phyloP scores from a whole-genome alignment of 1,140 invertebrate species.

The Rhopalosiphum maidis region DNA sequence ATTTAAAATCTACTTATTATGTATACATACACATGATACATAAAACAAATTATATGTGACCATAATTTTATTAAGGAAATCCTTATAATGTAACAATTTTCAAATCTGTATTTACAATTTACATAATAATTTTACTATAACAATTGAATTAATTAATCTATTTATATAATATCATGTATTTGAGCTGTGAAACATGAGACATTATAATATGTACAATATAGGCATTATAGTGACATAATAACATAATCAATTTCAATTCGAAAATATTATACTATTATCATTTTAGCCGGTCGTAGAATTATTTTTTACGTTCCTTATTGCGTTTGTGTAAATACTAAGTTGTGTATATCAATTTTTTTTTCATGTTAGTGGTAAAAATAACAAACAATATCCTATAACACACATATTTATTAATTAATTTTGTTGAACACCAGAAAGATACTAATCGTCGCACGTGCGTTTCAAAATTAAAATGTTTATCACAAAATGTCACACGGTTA shows the following conservation, averaged over 20 bases:
- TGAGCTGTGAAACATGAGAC: neutral
- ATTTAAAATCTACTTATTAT: neutral
- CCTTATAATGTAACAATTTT: neutral
- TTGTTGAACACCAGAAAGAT: neutral
- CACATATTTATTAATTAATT: neutral
- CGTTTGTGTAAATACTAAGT: neutral
- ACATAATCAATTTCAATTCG: neutral
- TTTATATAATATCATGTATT: neutral
- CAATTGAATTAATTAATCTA: neutral
- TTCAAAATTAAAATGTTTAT: constrained; percentile 13
- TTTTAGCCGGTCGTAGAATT: neutral
- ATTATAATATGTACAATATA: neutral
- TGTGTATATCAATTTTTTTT: neutral
- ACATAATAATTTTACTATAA: neutral
- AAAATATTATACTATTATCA: neutral
- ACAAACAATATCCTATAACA: neutral
- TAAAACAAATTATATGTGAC: neutral
- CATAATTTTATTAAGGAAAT: neutral
- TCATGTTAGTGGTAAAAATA: neutral
- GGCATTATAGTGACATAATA: neutral
- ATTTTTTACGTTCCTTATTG: neutral
- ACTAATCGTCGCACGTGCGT: neutral
- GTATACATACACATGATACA: neutral
- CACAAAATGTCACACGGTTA: constrained; percentile 42
- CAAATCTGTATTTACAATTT: neutral